Evolutionary conservation across 2,888 invertebrate genomes (phyloP), one percentile per base, ranked within the genome.

Genomic region (Entomobrya proxima): DNA sequence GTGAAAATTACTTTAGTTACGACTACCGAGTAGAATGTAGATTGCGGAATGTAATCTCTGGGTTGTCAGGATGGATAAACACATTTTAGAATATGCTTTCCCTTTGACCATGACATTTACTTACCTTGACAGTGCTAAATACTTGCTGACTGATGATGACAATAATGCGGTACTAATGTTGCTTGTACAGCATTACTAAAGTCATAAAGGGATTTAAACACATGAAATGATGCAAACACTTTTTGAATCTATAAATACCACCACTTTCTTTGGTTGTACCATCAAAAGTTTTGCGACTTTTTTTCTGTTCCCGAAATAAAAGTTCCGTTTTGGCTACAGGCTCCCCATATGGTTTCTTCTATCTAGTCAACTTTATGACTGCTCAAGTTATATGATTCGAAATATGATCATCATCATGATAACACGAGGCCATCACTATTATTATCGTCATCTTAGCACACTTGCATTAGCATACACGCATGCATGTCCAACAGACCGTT

Each of bases 71-170:
- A n/a, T n/a, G n/a, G n/a, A n/a, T n/a, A n/a, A n/a, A n/a, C n/a
- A n/a, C n/a, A n/a, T n/a, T n/a, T n/a, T n/a, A n/a, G n/a, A n/a
- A n/a, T n/a, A n/a, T n/a, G n/a, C n/a, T n/a, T n/a, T n/a, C n/a
- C 11, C 27, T 67, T 40, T 67, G 67, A 67, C 67, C 67, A 67
- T 67, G 67, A 27, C 67, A 67, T 67, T 67, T 67, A 40, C 44
- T 67, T 67, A 67, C 67, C 67, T 67, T 67, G 67, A 44, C 64
- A 64, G 37, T 67, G 67, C 67, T 27, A 67, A 67, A n/a, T n/a
- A n/a, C n/a, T 44, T 67, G 67, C 44, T 67, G 67, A 67, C 67
- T 40, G 40, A 67, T 67, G 37, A 67, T 67, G 67, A 67, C 67
- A 67, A 67, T 67, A 67, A 67, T 44, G 44, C 27, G 35, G 55